phyloP scores from a whole-genome alignment of 2,888 invertebrate species.

The Anticlea derivata region DNA sequence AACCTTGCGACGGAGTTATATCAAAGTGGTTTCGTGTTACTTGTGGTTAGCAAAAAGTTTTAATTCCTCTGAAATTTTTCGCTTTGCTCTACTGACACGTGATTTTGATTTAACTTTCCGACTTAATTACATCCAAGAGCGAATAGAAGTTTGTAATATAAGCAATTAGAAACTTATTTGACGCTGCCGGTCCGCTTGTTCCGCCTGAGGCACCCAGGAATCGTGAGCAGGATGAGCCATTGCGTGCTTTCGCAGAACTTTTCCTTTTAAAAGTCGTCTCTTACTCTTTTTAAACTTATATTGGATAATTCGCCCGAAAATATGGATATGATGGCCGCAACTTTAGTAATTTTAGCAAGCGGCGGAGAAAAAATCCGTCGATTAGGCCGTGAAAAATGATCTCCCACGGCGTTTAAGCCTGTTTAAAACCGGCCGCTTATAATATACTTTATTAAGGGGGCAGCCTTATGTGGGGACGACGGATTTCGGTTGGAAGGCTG shows the following conservation, averaged over 20 bases:
- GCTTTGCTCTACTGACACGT: constrained; percentile 56
- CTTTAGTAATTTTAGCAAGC: constrained; percentile 71
- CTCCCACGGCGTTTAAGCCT: constrained; percentile 57
- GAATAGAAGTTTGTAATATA: constrained; percentile 83
- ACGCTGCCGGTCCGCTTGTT: constrained; percentile 79
- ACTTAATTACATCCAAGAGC: constrained; percentile 80
- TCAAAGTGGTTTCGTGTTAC: constrained; percentile 48
- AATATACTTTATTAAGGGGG: constrained; percentile 27
- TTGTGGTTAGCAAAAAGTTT: constrained; percentile 34
- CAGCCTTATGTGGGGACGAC: constrained; percentile 19
- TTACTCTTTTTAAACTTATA: constrained; percentile 81
- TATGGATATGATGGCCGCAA: constrained; percentile 78
- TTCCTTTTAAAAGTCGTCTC: constrained; percentile 82
- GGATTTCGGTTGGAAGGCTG: not conserved
- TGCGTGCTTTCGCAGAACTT: constrained; percentile 80
- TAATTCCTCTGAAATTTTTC: constrained; percentile 29
- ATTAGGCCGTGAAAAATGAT: constrained; percentile 70
- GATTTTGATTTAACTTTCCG: constrained; percentile 73
- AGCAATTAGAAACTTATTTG: constrained; percentile 84
- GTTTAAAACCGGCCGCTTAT: constrained; percentile 34
- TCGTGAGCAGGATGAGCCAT: constrained; percentile 82
- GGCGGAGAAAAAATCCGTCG: constrained; percentile 64
- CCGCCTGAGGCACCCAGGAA: constrained; percentile 77
- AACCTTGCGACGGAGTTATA: constrained; percentile 59
- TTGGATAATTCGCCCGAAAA: constrained; percentile 79